Conservation (phyloP, 2,113 vertebrate species). For the Philantomba maxwellii region DNA sequence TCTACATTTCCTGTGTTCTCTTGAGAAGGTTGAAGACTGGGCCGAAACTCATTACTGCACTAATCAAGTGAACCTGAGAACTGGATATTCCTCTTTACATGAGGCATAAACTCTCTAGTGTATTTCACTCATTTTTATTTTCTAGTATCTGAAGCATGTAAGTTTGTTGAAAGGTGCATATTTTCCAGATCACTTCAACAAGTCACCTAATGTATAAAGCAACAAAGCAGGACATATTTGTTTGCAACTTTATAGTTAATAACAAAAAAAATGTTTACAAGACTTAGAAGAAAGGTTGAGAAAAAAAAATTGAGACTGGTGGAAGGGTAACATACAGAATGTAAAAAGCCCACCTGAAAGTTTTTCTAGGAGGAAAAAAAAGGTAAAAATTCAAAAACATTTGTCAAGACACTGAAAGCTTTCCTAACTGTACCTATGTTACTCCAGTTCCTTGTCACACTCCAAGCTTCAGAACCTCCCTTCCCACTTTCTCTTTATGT, state of each 20-base stretch:
- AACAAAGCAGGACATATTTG: not conserved
- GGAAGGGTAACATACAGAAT: not conserved
- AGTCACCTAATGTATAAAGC: slow-evolving; percentile 14
- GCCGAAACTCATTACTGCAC: not conserved
- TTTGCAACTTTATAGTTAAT: not conserved
- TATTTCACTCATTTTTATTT: not conserved
- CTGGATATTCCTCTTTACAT: not conserved
- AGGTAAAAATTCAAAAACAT: not conserved
- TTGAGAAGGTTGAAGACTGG: slow-evolving; percentile 17
- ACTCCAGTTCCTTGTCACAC: not conserved
- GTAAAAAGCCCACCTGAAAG: not conserved
- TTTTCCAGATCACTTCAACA: not conserved
- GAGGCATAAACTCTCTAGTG: not conserved
- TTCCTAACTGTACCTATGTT: not conserved
- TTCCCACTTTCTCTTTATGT: not conserved
- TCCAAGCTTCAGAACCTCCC: not conserved
- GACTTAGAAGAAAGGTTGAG: not conserved
- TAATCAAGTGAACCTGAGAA: not conserved
- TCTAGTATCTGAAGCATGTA: not conserved
- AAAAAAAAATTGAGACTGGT: not conserved
- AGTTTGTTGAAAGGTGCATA: not conserved
- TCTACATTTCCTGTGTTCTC: slow-evolving; percentile 10
- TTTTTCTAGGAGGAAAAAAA: not conserved
- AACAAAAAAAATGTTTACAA: not conserved
- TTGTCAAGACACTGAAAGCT: not conserved